Evolutionary conservation across 2,797 vertebrate species (phyloP).

Genomic region (Sebastes matsubarae): DNA sequence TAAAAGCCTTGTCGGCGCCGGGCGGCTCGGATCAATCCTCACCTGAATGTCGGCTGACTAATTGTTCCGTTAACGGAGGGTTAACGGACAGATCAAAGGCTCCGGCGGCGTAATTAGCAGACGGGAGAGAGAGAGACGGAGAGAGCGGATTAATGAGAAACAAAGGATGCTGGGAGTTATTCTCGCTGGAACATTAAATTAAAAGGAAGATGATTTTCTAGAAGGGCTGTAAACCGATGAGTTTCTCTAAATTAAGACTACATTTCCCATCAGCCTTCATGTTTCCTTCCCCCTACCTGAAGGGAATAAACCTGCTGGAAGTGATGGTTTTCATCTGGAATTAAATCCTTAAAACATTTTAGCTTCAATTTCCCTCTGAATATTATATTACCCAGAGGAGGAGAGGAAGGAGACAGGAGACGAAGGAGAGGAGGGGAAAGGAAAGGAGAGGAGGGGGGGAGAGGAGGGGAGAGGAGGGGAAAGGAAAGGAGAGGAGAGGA

Average conservation of each 20-base stretch:
- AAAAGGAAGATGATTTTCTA: conserved; percentile 13
- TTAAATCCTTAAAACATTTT: not conserved
- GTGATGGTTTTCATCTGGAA: not conserved
- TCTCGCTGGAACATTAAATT: conserved; percentile 24
- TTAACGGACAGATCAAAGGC: conserved; percentile 80
- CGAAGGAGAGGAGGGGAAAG: too few species aligned
- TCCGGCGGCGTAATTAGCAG: conserved; percentile 63
- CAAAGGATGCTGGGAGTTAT: conserved; percentile 66
- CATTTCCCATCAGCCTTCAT: conserved; percentile 22
- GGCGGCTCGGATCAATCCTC: conserved; percentile 74
- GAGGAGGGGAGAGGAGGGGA: not conserved
- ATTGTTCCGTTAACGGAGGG: conserved; percentile 75
- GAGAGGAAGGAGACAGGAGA: not conserved
- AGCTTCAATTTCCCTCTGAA: not conserved
- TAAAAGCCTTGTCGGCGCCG: conserved; percentile 76
- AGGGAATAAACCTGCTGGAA: not conserved
- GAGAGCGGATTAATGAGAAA: conserved; percentile 58
- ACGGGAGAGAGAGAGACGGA: conserved; percentile 37
- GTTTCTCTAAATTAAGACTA: not conserved
- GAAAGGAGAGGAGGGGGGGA: not conserved
- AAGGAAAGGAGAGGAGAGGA: too few species aligned
- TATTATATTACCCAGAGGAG: not conserved
- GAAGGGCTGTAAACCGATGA: not conserved
- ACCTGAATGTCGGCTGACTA: conserved; percentile 80
- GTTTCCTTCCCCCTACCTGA: not conserved